Evolutionary conservation across 2,888 invertebrate genomes (phyloP).

Genomic region (Prenolepis imparis): DNA sequence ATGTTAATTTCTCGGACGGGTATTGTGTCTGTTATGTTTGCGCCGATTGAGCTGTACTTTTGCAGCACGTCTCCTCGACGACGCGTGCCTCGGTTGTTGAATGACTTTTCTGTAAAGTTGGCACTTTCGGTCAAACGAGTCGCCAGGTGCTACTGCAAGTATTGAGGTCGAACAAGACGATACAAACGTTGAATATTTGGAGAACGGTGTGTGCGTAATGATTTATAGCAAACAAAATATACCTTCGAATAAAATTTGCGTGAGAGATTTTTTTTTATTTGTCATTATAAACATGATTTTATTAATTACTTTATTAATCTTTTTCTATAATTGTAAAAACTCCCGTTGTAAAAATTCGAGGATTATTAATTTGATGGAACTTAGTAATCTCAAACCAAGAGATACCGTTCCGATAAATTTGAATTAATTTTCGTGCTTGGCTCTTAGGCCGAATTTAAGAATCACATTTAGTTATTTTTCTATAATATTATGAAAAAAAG

Average conservation of each 20-base stretch:
- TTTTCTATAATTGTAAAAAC: too few relatives aligned
- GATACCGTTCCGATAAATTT: too few relatives aligned
- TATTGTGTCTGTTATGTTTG: background rate
- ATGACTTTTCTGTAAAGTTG: conserved; percentile 33
- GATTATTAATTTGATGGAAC: too few relatives aligned
- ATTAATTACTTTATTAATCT: background rate
- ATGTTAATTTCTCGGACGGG: conserved; percentile 66
- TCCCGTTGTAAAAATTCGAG: too few relatives aligned
- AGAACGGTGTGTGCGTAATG: background rate
- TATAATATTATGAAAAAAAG: too few relatives aligned
- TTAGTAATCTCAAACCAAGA: too few relatives aligned
- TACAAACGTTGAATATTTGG: conserved; percentile 52
- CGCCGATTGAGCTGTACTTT: conserved; percentile 40
- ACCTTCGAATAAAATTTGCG: background rate
- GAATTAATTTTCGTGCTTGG: too few relatives aligned
- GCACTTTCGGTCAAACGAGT: conserved; percentile 37
- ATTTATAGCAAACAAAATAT: conserved; percentile 5
- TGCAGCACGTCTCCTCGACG: background rate
- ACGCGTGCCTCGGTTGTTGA: conserved; percentile 53
- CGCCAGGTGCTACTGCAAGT: conserved; percentile 50
- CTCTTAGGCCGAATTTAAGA: too few relatives aligned
- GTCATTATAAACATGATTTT: background rate
- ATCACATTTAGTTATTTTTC: too few relatives aligned
- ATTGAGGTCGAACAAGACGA: conserved; percentile 7
- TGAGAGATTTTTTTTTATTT: background rate